Percentiles rank a stretch among this genome's conserved stretches.
Conservation (phyloP, 2,888 invertebrate genomes). For the Priocnemis perturbator region DNA sequence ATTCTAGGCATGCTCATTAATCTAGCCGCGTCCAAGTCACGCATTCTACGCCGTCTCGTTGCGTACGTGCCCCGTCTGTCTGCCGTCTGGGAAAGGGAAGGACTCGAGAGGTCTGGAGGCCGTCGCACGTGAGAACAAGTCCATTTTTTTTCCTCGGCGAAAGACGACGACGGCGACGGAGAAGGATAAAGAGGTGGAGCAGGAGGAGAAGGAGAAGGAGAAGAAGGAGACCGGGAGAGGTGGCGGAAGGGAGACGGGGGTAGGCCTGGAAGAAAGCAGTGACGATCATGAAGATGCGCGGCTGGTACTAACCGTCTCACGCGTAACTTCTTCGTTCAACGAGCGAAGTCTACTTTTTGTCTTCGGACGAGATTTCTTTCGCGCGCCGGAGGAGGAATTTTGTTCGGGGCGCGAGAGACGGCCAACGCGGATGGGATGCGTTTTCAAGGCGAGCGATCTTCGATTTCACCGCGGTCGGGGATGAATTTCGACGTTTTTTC, state of each 20-base stretch:
- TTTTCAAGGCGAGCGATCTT: too few relatives aligned
- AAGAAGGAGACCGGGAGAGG: neutral
- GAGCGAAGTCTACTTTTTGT: too few relatives aligned
- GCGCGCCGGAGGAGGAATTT: neutral
- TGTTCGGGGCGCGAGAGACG: too few relatives aligned
- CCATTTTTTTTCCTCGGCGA: slow-evolving; percentile 2
- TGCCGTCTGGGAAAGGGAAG: slow-evolving; percentile 69
- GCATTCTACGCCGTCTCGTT: slow-evolving; percentile 68
- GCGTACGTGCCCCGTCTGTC: slow-evolving; percentile 70
- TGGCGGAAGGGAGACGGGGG: too few relatives aligned
- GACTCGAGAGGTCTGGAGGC: slow-evolving; percentile 60
- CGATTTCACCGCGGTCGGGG: neutral
- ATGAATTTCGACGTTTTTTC: too few relatives aligned
- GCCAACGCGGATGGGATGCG: too few relatives aligned
- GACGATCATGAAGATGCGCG: slow-evolving; percentile 4
- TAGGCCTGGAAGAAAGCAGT: too few relatives aligned
- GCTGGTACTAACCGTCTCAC: neutral
- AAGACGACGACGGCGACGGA: slow-evolving; percentile 1
- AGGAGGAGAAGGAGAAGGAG: neutral
- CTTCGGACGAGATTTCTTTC: slow-evolving; percentile 1
- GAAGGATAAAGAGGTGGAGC: neutral
- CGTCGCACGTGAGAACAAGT: slow-evolving; percentile 57
- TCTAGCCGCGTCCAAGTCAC: slow-evolving; percentile 68
- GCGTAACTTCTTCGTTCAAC: too few relatives aligned
- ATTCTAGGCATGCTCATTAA: slow-evolving; percentile 64